phyloP scores from a whole-genome alignment of 2,113 vertebrate species.

The Greenwoodochromis staneri region DNA sequence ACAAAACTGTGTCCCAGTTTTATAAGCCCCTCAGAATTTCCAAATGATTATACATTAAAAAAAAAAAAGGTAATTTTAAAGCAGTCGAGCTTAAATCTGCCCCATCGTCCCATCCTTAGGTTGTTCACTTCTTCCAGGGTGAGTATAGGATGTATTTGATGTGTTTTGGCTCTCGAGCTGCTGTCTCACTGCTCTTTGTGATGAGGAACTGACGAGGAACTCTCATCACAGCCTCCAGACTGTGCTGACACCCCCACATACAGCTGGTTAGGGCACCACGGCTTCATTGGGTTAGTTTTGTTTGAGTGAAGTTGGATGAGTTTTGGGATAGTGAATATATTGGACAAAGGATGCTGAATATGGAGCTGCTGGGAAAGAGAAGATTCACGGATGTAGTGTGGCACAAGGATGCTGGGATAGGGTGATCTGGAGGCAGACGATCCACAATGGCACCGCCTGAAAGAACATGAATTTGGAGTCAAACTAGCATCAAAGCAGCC shows the following conservation, averaged over 20 bases:
- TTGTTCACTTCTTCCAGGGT: not conserved
- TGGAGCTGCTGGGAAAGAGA: not conserved
- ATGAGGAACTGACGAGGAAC: not conserved
- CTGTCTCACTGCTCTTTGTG: not conserved
- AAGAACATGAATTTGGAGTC: not conserved
- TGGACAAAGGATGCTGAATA: not conserved
- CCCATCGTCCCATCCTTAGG: not conserved
- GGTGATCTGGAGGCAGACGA: not conserved
- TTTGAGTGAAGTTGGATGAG: not conserved
- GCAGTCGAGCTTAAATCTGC: not conserved
- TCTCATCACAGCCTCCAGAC: not conserved
- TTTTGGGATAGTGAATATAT: not conserved
- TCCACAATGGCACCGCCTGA: not conserved
- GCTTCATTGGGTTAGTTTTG: not conserved
- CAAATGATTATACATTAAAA: not conserved
- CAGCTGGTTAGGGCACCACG: not conserved
- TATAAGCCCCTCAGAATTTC: accelerated
- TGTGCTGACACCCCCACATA: not conserved
- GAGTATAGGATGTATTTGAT: not conserved
- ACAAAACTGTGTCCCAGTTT: not conserved
- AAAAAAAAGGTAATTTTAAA: not conserved
- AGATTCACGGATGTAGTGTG: not conserved
- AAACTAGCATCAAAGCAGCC: not conserved
- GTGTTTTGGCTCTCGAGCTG: not conserved
- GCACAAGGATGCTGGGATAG: accelerated